A percentile compares a stretch with the other conserved stretches of the same genome.
Evolutionary conservation across 2,888 invertebrate genomes (phyloP).

Genomic region (Eledona agricola): DNA sequence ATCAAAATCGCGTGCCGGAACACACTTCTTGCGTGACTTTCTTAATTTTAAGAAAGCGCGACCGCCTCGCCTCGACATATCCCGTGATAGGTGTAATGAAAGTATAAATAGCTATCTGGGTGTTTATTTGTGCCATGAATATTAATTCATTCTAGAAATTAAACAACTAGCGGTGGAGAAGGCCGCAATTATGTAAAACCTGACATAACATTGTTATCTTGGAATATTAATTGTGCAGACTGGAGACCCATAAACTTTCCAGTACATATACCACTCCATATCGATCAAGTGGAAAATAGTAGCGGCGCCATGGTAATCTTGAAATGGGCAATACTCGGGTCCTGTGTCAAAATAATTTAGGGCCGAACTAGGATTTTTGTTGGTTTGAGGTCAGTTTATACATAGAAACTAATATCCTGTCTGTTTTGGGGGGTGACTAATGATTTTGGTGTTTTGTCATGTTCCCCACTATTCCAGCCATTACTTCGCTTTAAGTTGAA

Average conservation of each 20-base stretch:
- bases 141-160: slow-evolving; percentile 37
- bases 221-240: slow-evolving; percentile 38
- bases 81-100: no score
- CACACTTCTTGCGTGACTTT: no score
- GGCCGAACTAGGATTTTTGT: slow-evolving; percentile 62
- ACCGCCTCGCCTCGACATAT: no score
- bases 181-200: slow-evolving; percentile 41
- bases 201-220: slow-evolving; percentile 40
- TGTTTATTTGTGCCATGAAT: slow-evolving; percentile 41
- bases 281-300: slow-evolving; percentile 55
- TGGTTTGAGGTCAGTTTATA: slow-evolving; percentile 61
- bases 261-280: slow-evolving; percentile 38
- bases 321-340: slow-evolving; percentile 57
- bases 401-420: slow-evolving; percentile 62
- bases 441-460: slow-evolving; percentile 61
- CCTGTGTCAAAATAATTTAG: slow-evolving; percentile 63
- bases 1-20: slow-evolving; percentile 2
- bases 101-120: slow-evolving; percentile 40
- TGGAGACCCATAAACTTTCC: slow-evolving; percentile 36
- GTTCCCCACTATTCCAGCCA: slow-evolving; percentile 41
- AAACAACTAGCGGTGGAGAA: slow-evolving; percentile 29
- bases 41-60: no score
- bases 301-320: slow-evolving; percentile 46
- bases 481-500: slow-evolving; percentile 53
- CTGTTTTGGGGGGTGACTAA: slow-evolving; percentile 63